Percentiles rank a stretch among this genome's conserved stretches.
Evolutionary conservation across 2,113 vertebrate species (phyloP).

Genomic region (Catharus fuscescens): DNA sequence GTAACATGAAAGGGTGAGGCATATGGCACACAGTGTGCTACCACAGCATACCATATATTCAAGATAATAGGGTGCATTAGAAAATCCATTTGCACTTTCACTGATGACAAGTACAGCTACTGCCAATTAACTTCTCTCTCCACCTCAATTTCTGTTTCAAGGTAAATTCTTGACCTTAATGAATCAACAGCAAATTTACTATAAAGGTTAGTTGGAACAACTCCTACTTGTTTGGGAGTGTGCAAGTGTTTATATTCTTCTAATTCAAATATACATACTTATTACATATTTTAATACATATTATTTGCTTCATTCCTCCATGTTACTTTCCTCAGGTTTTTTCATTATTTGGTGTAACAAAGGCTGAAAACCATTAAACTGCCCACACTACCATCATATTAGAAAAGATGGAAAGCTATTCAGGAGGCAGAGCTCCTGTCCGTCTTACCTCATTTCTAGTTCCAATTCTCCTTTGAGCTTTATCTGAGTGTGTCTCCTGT

Average conservation of each 20-base stretch:
- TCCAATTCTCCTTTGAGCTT: rapidly evolving
- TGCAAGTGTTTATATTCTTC: background rate
- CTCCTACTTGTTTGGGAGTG: background rate
- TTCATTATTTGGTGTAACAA: background rate
- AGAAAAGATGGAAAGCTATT: background rate
- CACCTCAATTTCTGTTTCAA: slow-evolving; percentile 6
- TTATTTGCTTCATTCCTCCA: background rate
- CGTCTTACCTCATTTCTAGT: background rate
- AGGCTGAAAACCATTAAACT: background rate
- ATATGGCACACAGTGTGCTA: slow-evolving; percentile 35
- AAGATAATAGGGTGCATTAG: slow-evolving; percentile 5
- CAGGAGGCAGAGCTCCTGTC: background rate
- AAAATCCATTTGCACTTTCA: slow-evolving; percentile 55
- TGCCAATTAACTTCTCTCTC: background rate
- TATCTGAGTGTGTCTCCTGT: background rate
- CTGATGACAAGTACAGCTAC: slow-evolving; percentile 22
- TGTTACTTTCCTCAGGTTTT: background rate
- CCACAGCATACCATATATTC: slow-evolving; percentile 50
- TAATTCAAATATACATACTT: background rate
- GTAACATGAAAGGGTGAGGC: slow-evolving; percentile 48
- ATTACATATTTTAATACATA: background rate
- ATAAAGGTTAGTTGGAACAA: background rate
- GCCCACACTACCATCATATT: background rate
- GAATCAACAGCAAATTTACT: background rate
- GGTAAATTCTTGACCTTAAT: background rate